Base-by-base conservation (phyloP, 2,888 invertebrate species). In the Mythimna pallens region DNA sequence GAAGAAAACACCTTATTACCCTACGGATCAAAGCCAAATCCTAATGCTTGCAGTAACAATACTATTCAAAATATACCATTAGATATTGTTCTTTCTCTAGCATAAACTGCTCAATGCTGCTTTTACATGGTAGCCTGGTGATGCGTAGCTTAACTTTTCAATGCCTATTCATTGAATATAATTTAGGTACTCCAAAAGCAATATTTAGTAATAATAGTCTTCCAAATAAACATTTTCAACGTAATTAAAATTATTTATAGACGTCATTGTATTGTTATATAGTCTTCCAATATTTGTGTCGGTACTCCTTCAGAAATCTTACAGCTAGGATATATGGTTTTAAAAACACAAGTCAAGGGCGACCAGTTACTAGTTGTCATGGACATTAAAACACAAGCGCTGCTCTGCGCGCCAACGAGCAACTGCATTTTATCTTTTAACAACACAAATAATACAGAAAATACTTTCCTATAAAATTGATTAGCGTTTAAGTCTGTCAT, bases 281-380 rank as follows among this genome's bases (percentile, higher is more conserved):
- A 25, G 40, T 67, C 66, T 63, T 63, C 30, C 43, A 67, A 63
- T 43, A 10, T 50, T 50, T 20, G 20, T 50, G 50, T 20, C 8
- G 50, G 20, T 50, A 20, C 7, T 20, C 7, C 8, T 50, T 50
- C 50, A 20, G 50, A 50, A 20, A 7, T 8, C 20, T 50, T 20
- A 50, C 20, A 50, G 50, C 20, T 50, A 50, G 20, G 50, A 20
- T 50, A 20, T 8, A 50, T 50, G 20, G 20, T 20, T 20, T 7
- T 12, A 40, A 47, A 50, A 7, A 17, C 47, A 17, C 47, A 47
- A 47, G 47, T 6, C 17, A 2, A 6, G 7, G 47, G 17, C 17
- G 17, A 6, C 47, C 47, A 47, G 47, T 47, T 47, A 5, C 17
- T 47, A 47, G 17, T 47, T 47, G 47, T 17, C 17, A 47, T 7